phyloP scores from a whole-genome alignment of 2,113 vertebrate species.

The Rhinogobius similis region DNA sequence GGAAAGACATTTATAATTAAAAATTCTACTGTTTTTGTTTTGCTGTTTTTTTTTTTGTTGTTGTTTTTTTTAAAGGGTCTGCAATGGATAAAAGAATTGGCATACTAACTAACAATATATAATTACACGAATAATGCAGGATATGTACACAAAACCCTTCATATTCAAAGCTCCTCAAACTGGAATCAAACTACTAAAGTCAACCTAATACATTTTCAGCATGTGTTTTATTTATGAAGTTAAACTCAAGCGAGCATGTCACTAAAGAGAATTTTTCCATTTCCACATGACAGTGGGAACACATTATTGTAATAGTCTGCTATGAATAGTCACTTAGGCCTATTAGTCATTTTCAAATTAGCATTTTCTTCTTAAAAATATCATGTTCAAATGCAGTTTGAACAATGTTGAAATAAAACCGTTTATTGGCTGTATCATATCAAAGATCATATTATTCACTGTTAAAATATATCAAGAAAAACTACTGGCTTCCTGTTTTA shows the following conservation, averaged over 20 bases:
- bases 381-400: constrained; percentile 37
- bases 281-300: constrained; percentile 40
- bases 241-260: constrained; percentile 33
- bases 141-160: background rate
- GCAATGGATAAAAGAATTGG: background rate
- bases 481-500: background rate
- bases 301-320: no score
- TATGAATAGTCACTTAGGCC: constrained; percentile 34
- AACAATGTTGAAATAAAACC: constrained; percentile 21
- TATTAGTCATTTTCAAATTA: constrained; percentile 50
- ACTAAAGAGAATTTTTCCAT: constrained; percentile 45
- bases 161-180: background rate
- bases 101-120: background rate
- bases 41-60: no score
- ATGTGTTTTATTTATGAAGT: constrained; percentile 45
- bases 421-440: background rate
- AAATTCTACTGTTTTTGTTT: no score
- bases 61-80: background rate
- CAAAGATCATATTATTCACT: background rate
- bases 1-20: background rate
- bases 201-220: constrained; percentile 28
- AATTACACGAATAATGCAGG: background rate
- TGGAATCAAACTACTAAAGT: background rate
- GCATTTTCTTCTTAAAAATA: constrained; percentile 35
- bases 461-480: background rate